Conservation (phyloP, 2,888 invertebrate species). For the Cephalotes varians region DNA sequence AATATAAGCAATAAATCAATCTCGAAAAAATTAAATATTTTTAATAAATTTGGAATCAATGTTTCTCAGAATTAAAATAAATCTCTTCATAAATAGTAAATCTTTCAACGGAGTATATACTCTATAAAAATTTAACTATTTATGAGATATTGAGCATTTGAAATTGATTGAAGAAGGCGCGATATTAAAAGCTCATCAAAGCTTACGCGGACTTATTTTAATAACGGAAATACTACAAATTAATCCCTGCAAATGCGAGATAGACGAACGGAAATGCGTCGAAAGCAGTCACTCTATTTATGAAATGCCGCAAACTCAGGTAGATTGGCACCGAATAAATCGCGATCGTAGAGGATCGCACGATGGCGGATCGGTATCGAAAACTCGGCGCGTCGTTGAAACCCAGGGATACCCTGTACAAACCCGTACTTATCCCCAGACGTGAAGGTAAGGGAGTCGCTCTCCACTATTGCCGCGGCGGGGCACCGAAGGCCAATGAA, state of each 20-base stretch:
- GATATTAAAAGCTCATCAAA: background rate
- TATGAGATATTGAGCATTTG: background rate
- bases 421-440: constrained; percentile 65
- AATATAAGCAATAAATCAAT: background rate
- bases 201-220: background rate
- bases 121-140: background rate
- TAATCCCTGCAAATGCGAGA: background rate
- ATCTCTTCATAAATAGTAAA: background rate
- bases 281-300: constrained; percentile 40
- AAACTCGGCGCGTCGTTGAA: constrained; percentile 57
- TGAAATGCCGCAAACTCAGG: constrained; percentile 2
- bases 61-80: background rate
- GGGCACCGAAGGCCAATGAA: constrained; percentile 77
- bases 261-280: background rate
- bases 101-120: background rate
- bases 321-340: constrained; percentile 46
- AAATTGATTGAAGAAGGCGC: background rate
- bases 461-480: constrained; percentile 67
- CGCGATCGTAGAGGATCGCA: constrained; percentile 46
- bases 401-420: constrained; percentile 51
- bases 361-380: constrained; percentile 56
- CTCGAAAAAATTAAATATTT: background rate
- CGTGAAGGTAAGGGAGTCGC: constrained; percentile 54
- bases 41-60: background rate
- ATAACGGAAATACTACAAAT: constrained; percentile 10